phyloP scores from a whole-genome alignment of 2,797 vertebrate genomes.

The Xyrichtys novacula region DNA sequence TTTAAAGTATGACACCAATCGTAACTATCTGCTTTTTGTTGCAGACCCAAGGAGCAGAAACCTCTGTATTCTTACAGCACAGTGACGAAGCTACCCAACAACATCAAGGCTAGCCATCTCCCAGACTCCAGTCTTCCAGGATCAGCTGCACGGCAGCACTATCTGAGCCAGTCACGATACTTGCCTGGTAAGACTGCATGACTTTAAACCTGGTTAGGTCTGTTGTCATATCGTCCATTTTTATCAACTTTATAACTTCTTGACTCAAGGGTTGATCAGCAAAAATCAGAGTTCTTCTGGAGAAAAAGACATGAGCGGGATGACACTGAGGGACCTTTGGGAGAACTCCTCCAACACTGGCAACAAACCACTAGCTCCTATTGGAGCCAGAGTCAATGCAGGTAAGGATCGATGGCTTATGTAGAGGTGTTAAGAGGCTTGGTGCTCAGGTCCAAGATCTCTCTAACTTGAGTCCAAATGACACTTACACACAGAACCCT shows the following conservation, averaged over 20 bases:
- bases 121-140: conserved; percentile 85
- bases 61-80: conserved; percentile 83
- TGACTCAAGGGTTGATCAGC: conserved; percentile 93
- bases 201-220: no score
- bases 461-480: neutral
- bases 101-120: conserved; percentile 81
- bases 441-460: conserved; percentile 13
- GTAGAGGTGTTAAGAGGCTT: conserved; percentile 15
- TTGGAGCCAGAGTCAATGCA: conserved; percentile 87
- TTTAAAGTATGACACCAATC: neutral
- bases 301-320: conserved; percentile 82
- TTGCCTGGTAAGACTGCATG: conserved; percentile 88
- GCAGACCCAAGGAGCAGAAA: conserved; percentile 81
- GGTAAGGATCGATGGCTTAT: conserved; percentile 80
- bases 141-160: conserved; percentile 93
- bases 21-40: conserved; percentile 29
- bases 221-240: no score
- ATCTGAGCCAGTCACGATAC: conserved; percentile 95
- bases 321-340: conserved; percentile 85
- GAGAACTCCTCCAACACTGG: conserved; percentile 83
- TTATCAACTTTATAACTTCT: no score
- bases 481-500: no score
- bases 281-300: conserved; percentile 86
- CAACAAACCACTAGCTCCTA: conserved; percentile 85
- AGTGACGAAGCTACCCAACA: conserved; percentile 87